Evolutionary conservation across 30 jellyfish, hydroid and myxozoan species (phyloP).

Genomic region (Hydractinia echinata): DNA sequence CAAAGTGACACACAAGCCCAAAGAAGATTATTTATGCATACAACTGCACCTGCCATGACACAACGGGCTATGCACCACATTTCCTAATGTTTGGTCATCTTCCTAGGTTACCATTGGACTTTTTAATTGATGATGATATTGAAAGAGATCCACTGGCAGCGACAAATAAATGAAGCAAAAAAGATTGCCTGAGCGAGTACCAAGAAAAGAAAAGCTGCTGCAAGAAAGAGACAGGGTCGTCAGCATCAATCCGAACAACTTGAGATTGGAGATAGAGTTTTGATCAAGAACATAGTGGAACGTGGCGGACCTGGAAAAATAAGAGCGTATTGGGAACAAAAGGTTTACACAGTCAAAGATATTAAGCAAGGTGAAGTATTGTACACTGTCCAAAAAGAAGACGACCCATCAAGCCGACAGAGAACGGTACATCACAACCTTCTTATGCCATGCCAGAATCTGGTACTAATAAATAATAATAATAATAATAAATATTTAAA

Average conservation of each 20-base stretch:
- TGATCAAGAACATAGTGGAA: not conserved
- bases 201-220: too few species aligned
- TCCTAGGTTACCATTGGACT: slow-evolving; percentile 35
- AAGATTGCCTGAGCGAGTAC: too few species aligned
- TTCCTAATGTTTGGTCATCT: slow-evolving; percentile 33
- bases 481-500: too few species aligned
- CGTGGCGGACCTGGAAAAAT: slow-evolving; percentile 40
- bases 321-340: slow-evolving; percentile 39
- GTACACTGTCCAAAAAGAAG: too few species aligned
- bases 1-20: slow-evolving; percentile 3
- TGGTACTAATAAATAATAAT: too few species aligned
- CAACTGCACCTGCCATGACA: slow-evolving; percentile 34
- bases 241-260: too few species aligned
- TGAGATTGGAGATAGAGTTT: too few species aligned
- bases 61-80: slow-evolving; percentile 45
- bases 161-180: too few species aligned
- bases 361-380: too few species aligned
- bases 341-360: not conserved
- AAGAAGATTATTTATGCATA: slow-evolving; percentile 31
- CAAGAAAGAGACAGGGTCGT: too few species aligned
- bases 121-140: not conserved
- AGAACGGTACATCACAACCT: not conserved
- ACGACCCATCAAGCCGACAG: too few species aligned
- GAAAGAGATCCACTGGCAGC: too few species aligned
- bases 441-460: not conserved